A percentile compares a stretch with the other conserved stretches of the same genome.
Evolutionary conservation across 2,888 invertebrate genomes (phyloP).

Genomic region (Branchinecta sandiegonensis): DNA sequence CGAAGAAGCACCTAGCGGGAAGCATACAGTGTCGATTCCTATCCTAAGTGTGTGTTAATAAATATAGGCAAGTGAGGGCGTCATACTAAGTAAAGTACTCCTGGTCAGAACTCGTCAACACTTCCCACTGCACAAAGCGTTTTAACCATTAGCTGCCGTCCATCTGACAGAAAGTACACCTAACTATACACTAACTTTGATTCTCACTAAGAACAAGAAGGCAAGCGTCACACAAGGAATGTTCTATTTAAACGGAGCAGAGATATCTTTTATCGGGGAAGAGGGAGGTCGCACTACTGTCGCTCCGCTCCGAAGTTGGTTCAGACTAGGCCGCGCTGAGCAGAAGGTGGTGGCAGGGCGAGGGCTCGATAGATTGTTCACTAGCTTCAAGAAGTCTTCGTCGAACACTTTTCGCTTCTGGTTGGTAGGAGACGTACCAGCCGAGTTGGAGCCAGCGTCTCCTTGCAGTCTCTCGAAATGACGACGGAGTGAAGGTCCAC

Average conservation of each 20-base stretch:
- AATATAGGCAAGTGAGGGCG: neutral
- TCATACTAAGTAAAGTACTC: neutral
- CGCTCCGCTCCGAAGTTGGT: neutral
- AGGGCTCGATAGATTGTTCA: neutral
- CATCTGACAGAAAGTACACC: too few relatives aligned
- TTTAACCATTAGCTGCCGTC: neutral
- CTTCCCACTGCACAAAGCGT: neutral
- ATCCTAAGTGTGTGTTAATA: neutral
- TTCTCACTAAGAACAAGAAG: neutral
- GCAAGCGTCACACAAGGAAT: conserved; percentile 9
- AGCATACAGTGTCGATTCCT: neutral
- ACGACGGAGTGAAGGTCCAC: neutral
- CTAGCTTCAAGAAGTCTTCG: conserved; percentile 10
- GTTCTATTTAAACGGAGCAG: conserved; percentile 3
- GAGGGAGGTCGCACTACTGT: neutral
- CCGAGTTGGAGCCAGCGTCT: neutral
- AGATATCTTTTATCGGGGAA: neutral
- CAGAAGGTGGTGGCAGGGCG: neutral
- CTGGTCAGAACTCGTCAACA: conserved; percentile 5
- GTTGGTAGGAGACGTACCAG: conserved; percentile 6
- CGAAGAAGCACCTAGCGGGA: neutral
- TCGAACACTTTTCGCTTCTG: conserved; percentile 12
- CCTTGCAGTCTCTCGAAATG: conserved; percentile 4
- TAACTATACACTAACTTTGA: conserved; percentile 1
- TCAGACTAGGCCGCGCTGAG: neutral